phyloP scores from a whole-genome alignment of 2,888 invertebrate species.

The Ephialtes manifestator region DNA sequence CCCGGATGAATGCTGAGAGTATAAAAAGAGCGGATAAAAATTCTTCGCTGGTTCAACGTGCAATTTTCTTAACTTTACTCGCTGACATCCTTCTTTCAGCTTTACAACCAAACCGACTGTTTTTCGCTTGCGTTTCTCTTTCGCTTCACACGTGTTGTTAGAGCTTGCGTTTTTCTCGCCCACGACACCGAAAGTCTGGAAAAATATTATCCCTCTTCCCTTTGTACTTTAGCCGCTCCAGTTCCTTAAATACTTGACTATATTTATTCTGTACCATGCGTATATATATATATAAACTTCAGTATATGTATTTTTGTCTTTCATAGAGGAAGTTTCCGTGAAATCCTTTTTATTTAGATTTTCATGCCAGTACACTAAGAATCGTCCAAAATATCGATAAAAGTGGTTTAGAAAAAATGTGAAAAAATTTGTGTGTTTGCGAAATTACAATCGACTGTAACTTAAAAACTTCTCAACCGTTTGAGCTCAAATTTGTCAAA shows the following conservation, averaged over 20 bases:
- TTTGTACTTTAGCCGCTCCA: conserved; percentile 28
- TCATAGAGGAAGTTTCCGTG: too few species aligned
- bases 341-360: too few species aligned
- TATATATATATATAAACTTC: not conserved
- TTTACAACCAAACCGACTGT: not conserved
- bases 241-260: conserved; percentile 12
- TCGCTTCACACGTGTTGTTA: conserved; percentile 29
- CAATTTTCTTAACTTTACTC: conserved; percentile 35
- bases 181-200: not conserved
- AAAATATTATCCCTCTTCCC: conserved; percentile 34
- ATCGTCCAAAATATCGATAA: too few species aligned
- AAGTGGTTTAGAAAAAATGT: too few species aligned
- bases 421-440: too few species aligned
- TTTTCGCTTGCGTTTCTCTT: not conserved
- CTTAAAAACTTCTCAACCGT: too few species aligned
- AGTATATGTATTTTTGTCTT: conserved; percentile 1
- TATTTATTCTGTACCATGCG: conserved; percentile 35
- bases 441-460: too few species aligned
- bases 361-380: too few species aligned
- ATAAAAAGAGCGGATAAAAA: conserved; percentile 16
- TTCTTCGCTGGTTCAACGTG: not conserved
- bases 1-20: conserved; percentile 6
- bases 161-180: conserved; percentile 26
- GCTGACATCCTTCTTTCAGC: not conserved
- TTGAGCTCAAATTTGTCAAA: too few species aligned